Evolutionary conservation across 1,140 invertebrate genomes (phyloP), one percentile per base, ranked within the genome.

Genomic region (Drosophila elegans): DNA sequence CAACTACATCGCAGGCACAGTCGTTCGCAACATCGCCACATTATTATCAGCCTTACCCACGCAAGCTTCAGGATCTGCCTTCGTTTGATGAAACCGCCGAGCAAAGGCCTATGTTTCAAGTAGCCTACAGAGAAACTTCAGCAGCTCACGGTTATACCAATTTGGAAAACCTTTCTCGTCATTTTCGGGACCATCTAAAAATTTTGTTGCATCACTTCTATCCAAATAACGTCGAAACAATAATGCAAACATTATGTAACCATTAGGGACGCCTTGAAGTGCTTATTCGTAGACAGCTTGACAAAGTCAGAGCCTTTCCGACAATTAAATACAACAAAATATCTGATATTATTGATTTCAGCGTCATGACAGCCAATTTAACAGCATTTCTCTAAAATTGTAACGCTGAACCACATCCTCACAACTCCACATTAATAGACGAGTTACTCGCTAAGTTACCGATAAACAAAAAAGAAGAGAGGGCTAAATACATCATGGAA

Each of bases 251-350:
- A 29, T 27, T 29, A 48, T 6, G 11, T 48, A 27, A 48, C 25
- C 45, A 48, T 2, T 32, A 32, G 5, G 29, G 29, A 32, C 29
- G 29, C 5, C 29, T 7, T 7, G 29, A 32, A 32, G 29, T 32
- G 29, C 29, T 32, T 6, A 32, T 32, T 6, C 29, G 6, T 6
- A 32, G 29, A 6, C 29, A 32, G 13, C 10, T 48, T 5, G 12
- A 32, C 10, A 48, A 48, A 48, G 21, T 48, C 4, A 46, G 45
- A 46, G 45, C 45, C 27, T 46, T 46, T 46, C 7, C 45, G 21
- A 25, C 45, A 12, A 21, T 46, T 46, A 49, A 49, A 49, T 29
- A 27, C 13, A 49, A 32, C 27, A 49, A 49, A 32, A 29, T 27
- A 7, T 32, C 5, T 29, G 16, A 46, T 46, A 27, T 46, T 46